A percentile compares a stretch with the other conserved stretches of the same genome.
phyloP scores from a whole-genome alignment of 1,140 invertebrate genomes.

The Leguminivora glycinivorella region DNA sequence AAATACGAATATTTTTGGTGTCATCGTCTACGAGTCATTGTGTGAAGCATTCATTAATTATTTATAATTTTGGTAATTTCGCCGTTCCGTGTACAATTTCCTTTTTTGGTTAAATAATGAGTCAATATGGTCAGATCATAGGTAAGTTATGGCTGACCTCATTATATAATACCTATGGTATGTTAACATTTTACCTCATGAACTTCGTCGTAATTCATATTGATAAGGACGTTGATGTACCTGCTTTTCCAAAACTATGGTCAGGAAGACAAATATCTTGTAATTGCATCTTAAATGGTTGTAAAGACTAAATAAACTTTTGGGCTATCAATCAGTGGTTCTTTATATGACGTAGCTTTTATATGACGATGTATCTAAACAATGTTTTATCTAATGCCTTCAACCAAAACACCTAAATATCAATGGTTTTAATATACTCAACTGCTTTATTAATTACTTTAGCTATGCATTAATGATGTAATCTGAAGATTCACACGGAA shows the following conservation, averaged over 20 bases:
- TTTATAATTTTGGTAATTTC: constrained; percentile 3
- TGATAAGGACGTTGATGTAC: too few species aligned
- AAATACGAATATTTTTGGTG: constrained; percentile 9
- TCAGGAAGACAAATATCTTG: too few species aligned
- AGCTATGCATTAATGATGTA: constrained; percentile 3
- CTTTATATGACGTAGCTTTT: too few species aligned
- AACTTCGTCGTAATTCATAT: neutral
- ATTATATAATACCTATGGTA: constrained; percentile 4
- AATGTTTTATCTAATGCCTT: neutral
- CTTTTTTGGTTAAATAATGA: constrained; percentile 4
- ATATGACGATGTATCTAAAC: too few species aligned
- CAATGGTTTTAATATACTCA: neutral
- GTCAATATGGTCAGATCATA: neutral
- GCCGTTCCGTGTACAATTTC: neutral
- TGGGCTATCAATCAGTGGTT: too few species aligned
- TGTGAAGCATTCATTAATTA: constrained; percentile 3
- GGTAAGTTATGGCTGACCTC: neutral
- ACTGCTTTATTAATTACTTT: neutral
- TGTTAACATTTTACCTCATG: neutral
- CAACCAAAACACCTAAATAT: neutral
- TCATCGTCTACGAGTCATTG: constrained; percentile 8
- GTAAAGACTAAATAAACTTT: too few species aligned
- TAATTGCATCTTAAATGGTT: too few species aligned
- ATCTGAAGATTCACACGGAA: constrained; percentile 16
- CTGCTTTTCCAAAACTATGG: too few species aligned